phyloP scores from a whole-genome alignment of 2,113 vertebrate genomes.

The Hippopotamus amphibius region DNA sequence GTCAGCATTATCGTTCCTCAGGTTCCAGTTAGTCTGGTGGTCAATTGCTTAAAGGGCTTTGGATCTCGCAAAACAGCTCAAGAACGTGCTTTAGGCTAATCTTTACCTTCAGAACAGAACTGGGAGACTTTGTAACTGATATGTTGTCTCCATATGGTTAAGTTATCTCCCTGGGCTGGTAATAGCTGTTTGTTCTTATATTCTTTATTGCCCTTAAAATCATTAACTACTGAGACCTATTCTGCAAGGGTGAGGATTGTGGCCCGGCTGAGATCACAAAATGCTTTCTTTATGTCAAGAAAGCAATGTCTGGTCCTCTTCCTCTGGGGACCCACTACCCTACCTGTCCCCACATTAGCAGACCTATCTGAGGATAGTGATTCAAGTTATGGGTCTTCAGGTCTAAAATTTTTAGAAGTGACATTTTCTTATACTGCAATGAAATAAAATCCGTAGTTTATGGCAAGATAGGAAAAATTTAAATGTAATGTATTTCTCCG shows the following conservation, averaged over 20 bases:
- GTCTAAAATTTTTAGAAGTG: background rate
- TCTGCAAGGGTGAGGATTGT: background rate
- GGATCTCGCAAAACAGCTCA: background rate
- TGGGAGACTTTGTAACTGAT: background rate
- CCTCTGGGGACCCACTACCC: background rate
- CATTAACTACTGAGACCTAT: background rate
- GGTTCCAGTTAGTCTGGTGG: background rate
- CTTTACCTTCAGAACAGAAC: background rate
- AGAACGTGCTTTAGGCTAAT: background rate
- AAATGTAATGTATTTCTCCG: background rate
- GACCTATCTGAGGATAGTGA: background rate
- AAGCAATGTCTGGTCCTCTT: background rate
- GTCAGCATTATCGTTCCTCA: background rate
- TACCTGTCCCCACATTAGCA: background rate
- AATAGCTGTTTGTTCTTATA: background rate
- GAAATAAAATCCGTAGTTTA: background rate
- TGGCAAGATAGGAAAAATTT: background rate
- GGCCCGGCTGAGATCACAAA: background rate
- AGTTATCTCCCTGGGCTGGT: background rate
- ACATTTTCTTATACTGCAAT: background rate
- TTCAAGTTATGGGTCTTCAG: background rate
- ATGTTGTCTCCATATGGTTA: background rate
- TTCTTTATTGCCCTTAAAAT: background rate
- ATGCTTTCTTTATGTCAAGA: background rate
- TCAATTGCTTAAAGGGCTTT: background rate